Evolutionary conservation across 2,113 vertebrate genomes (phyloP).

Genomic region (Pogonocichla stellata): DNA sequence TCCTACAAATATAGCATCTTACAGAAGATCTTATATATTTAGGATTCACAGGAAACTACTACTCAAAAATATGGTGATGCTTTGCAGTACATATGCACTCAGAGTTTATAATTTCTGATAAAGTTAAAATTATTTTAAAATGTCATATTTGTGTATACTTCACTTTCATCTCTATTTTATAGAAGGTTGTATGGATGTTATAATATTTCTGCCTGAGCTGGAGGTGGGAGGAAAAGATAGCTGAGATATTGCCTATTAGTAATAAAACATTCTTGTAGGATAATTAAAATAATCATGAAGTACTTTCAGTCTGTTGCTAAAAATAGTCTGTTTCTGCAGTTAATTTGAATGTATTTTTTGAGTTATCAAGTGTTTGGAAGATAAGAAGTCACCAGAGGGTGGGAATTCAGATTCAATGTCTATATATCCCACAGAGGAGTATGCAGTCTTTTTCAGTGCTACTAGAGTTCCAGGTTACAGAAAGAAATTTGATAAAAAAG

Average conservation of each 20-base stretch:
- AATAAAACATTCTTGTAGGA: not conserved
- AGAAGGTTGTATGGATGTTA: not conserved
- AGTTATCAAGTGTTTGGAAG: not conserved
- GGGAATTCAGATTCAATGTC: not conserved
- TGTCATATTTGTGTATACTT: not conserved
- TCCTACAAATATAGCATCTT: not conserved
- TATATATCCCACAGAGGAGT: accelerated
- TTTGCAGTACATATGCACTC: not conserved
- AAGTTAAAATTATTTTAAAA: not conserved
- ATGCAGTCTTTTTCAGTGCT: not conserved
- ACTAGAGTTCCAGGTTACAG: not conserved
- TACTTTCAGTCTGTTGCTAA: not conserved
- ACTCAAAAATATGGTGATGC: not conserved
- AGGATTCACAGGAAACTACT: not conserved
- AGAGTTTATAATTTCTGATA: not conserved
- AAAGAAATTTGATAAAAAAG: not conserved
- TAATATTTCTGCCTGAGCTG: not conserved
- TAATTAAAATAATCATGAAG: not conserved
- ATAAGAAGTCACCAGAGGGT: not conserved
- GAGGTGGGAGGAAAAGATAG: not conserved
- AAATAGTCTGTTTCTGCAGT: not conserved
- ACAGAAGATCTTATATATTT: not conserved
- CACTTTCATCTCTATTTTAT: not conserved
- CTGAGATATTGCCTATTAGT: not conserved
- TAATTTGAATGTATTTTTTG: not conserved